A percentile compares a stretch with the other conserved stretches of the same genome.
These are phyloP conservation scores for Carduelis carduelis DNA, from an alignment of 2,797 vertebrate species.

Conservation along the genomic window DNA sequence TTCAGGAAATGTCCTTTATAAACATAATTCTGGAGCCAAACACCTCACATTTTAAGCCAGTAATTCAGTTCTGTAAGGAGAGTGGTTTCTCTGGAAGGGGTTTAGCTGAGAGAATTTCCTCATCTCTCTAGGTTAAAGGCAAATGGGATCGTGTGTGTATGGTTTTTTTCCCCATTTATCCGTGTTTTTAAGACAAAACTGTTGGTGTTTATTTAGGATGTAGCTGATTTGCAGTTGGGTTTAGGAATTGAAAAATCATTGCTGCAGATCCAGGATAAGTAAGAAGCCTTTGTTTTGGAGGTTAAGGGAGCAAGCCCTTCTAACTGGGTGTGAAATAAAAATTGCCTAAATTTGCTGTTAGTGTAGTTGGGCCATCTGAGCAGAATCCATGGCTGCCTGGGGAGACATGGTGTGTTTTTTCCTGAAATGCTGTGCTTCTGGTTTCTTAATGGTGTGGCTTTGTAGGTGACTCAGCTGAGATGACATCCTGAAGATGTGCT, in stretches of 20 bases:
- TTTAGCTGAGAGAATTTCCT: neutral
- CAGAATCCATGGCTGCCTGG: neutral
- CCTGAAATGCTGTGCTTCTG: neutral
- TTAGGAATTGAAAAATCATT: neutral
- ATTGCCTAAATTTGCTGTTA: neutral
- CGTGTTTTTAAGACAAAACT: neutral
- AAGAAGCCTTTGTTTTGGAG: neutral
- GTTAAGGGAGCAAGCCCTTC: neutral
- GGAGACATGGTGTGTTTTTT: fast-evolving
- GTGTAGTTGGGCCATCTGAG: neutral
- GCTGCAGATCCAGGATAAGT: neutral
- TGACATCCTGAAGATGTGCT: neutral
- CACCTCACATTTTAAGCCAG: neutral
- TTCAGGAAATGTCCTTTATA: conserved; percentile 3
- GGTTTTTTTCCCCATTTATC: neutral
- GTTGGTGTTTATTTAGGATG: neutral
- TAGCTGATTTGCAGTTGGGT: neutral
- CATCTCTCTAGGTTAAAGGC: neutral
- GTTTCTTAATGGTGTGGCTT: neutral
- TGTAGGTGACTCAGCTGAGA: neutral
- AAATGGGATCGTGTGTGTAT: neutral
- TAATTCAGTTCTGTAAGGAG: neutral
- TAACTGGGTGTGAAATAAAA: neutral
- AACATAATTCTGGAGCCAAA: neutral
- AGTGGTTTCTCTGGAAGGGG: neutral